Percentiles rank a stretch among this genome's conserved stretches.
phyloP scores from a whole-genome alignment of 2,113 vertebrate species.

The Lanius collurio region DNA sequence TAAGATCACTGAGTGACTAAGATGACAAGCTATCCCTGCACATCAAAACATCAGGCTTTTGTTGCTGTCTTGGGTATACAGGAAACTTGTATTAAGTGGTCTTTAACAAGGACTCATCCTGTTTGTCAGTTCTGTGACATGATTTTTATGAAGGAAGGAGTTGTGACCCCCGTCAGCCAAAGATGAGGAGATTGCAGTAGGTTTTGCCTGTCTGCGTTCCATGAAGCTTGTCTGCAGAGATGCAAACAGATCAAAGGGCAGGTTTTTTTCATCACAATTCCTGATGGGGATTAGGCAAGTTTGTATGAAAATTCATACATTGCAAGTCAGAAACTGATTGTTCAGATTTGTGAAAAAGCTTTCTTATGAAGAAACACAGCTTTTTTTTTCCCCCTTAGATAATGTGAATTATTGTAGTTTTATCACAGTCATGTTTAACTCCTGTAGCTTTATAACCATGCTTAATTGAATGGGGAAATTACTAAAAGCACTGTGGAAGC shows the following conservation, averaged over 20 bases:
- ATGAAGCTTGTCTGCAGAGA: not conserved
- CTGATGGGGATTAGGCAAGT: not conserved
- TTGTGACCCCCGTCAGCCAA: not conserved
- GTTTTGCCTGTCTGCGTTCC: not conserved
- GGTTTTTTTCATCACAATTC: not conserved
- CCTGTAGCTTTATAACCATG: not conserved
- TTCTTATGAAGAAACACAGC: not conserved
- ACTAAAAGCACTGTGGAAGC: not conserved
- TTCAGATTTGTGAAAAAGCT: not conserved
- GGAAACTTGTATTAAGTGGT: constrained; percentile 2
- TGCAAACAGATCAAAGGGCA: not conserved
- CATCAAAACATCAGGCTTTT: constrained; percentile 30
- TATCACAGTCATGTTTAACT: not conserved
- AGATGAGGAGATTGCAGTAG: constrained; percentile 14
- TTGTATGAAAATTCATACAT: not conserved
- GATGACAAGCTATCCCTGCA: constrained; percentile 29
- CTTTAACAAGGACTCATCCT: constrained; percentile 24
- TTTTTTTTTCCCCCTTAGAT: not conserved
- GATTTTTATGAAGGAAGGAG: constrained; percentile 13
- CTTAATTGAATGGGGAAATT: not conserved
- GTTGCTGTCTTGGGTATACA: not conserved
- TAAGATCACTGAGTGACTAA: constrained; percentile 17
- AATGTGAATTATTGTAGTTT: not conserved
- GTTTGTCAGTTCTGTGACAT: constrained; percentile 26
- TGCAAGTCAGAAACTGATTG: not conserved